Evolutionary conservation across 2,113 vertebrate species (phyloP), one percentile per base, ranked within the genome.

Genomic region (Gallinago paraguaiae): DNA sequence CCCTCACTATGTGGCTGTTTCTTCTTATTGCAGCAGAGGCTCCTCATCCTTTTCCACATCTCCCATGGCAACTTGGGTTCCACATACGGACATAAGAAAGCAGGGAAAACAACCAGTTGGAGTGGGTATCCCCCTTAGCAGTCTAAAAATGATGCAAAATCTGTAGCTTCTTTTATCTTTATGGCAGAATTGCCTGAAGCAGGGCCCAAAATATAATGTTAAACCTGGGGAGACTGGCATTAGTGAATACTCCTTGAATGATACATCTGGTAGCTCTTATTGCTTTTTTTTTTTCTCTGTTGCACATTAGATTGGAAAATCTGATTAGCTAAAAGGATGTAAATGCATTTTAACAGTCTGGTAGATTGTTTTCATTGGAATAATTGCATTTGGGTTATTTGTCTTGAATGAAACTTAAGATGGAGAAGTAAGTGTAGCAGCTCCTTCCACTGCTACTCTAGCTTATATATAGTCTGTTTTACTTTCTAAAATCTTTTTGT

Each of bases 71-170:
- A 86, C 56, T 57, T 57, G 53, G 54, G 68, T 94, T 93, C 33
- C 46, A 61, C 70, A 68, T 85, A 86, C 45, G 82, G 54, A 79
- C 30, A 31, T 35, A 81, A 71, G 39, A 86, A 87, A 72, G 65
- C 27, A 13, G 69, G 14, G 8, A 65, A 75, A 78, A 61, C 61
- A 82, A 9, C 20, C 81, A 76, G 65, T 0, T 89, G 78, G 87
- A 85, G 67, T 53, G 70, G 48, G 45, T 92, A 95, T 95, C 91
- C 57, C 89, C 82, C 54, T 81, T 48, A 79, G 63, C 45, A 82
- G 31, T 54, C 61, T 92, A 60, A 87, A 93, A 92, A 60, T 61
- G 6, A 68, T 61, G 31, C 68, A 79, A 93, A 93, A 93, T 81
- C 45, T 85, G 45, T 48, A 69, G 7, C 25, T 85, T 72, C 45